These are phyloP conservation scores for Tanaodytes sp. DNA, from an alignment of 2,888 invertebrate species.

Conservation along the genomic window DNA sequence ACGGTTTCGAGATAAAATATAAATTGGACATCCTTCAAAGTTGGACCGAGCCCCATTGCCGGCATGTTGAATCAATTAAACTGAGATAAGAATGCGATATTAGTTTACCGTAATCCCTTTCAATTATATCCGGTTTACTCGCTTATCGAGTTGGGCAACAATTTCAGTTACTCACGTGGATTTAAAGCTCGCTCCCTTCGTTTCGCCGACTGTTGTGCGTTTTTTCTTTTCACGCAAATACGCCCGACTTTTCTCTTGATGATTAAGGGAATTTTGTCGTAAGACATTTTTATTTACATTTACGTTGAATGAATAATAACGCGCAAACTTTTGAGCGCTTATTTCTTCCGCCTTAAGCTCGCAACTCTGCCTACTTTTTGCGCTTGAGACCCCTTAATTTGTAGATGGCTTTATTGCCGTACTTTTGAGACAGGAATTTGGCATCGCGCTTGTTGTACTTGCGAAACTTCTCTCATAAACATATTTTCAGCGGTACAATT, in stretches of 20 bases:
- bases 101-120: conserved; percentile 13
- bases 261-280: conserved; percentile 22
- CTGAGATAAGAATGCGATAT: conserved; percentile 36
- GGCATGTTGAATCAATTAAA: conserved; percentile 34
- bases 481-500: conserved; percentile 43
- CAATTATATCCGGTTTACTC: conserved; percentile 19
- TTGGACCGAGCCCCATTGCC: too few relatives aligned
- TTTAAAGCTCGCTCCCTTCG: conserved; percentile 3
- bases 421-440: conserved; percentile 46
- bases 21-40: too few relatives aligned
- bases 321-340: conserved; percentile 35
- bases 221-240: conserved; percentile 10
- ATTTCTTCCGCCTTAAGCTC: conserved; percentile 35
- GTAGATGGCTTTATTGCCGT: conserved; percentile 48
- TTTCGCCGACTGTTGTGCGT: neutral
- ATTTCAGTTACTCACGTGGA: conserved; percentile 27
- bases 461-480: conserved; percentile 46
- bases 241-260: conserved; percentile 15
- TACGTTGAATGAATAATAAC: conserved; percentile 43
- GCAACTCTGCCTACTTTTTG: conserved; percentile 39
- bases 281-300: conserved; percentile 47
- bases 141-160: conserved; percentile 10
- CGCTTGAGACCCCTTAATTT: conserved; percentile 44
- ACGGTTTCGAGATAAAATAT: too few relatives aligned
- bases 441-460: conserved; percentile 33